Conservation (phyloP, 2,797 vertebrate genomes). For the Ceryle rudis region DNA sequence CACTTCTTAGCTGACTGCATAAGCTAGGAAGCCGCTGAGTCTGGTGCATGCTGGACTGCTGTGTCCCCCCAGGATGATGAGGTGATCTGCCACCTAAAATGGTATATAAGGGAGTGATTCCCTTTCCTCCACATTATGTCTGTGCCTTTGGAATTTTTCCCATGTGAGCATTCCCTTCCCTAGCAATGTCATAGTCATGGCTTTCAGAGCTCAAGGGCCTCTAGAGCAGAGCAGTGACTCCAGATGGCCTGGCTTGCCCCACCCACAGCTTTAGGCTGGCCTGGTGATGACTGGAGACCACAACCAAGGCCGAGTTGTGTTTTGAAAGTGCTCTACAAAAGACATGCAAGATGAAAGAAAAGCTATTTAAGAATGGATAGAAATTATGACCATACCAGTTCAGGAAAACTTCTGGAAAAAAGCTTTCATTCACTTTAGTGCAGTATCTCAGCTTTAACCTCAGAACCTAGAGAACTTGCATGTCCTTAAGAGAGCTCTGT, state of each 20-base stretch:
- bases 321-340: neutral
- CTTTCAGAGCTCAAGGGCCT: neutral
- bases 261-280: neutral
- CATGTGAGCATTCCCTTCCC: neutral
- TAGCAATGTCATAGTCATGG: neutral
- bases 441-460: neutral
- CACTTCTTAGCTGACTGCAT: neutral
- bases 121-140: neutral
- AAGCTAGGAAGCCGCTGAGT: neutral
- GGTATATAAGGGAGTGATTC: neutral
- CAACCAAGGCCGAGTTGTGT: neutral
- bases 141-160: neutral
- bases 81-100: neutral
- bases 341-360: neutral
- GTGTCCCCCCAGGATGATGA: neutral
- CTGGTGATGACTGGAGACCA: rapidly evolving
- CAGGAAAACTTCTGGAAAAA: neutral
- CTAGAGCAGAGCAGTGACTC: neutral
- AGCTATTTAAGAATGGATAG: neutral
- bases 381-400: neutral
- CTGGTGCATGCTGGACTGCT: neutral
- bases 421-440: neutral
- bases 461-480: neutral
- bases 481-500: neutral
- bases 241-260: neutral